Evolutionary conservation across 2,113 vertebrate species (phyloP), one percentile per base, ranked within the genome.

Genomic region (Rhombomys opimus): DNA sequence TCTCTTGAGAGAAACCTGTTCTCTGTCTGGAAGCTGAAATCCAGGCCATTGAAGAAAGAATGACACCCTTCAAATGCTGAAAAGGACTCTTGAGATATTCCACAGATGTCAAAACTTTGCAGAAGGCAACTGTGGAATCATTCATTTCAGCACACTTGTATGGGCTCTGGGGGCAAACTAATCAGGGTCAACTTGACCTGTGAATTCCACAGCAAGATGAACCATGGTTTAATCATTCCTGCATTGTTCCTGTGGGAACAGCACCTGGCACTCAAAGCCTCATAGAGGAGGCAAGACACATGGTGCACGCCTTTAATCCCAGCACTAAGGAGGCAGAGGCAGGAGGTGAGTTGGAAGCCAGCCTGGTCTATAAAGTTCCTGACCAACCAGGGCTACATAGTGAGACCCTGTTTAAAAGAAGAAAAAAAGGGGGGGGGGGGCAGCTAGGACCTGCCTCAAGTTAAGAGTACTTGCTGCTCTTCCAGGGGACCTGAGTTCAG

Each of bases 31-130:
- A 46, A 46, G 46, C 46, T 5, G 46, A 46, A 46, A 46, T 46
- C 46, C 46, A 46, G 46, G 46, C 46, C 46, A 46, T 46, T 46
- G 46, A 46, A 46, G 46, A 46, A 46, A 46, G 46, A 46, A 89
- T 82, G 46, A 14, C 15, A 72, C 52, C 87, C 46, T 89, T 67
- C 61, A 41, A 76, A 87, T 88, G 90, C 94, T 90, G 41, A 77
- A 88, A 77, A 41, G 2, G 17, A 75, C 25, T 9, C 52, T 59
- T 57, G 68, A 59, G 68, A 57, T 57, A 88, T 57, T 25, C 89
- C 78, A 82, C 20, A 72, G 78, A 72, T 59, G 17, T 2, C 17
- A 81, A 89, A 38, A 23, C 35, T 82, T 7, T 52, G 57, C 38
- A 87, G 73, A 84, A 72, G 13, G 41, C 63, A 35, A 73, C 2